Conservation (phyloP, 2,888 invertebrate genomes). For the Oxytorus armatus region DNA sequence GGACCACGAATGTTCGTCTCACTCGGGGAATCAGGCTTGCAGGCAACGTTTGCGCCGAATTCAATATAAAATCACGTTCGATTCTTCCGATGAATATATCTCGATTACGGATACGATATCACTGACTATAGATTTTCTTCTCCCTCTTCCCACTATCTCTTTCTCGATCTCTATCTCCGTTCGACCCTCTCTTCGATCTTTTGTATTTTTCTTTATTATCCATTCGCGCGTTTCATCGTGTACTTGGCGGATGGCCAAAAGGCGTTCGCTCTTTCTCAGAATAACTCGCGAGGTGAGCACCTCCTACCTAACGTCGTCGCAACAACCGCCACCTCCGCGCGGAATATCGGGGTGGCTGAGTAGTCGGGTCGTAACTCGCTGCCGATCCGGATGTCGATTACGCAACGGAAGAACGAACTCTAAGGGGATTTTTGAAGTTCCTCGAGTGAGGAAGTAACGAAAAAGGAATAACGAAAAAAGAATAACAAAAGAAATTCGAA, state of each 20-base stretch:
- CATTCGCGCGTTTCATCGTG: constrained; percentile 62
- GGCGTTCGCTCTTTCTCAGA: constrained; percentile 77
- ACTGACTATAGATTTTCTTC: constrained; percentile 22
- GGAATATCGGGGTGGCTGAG: constrained; percentile 73
- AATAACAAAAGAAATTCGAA: not conserved
- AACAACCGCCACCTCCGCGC: constrained; percentile 66
- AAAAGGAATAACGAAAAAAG: not conserved
- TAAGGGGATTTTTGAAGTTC: constrained; percentile 32
- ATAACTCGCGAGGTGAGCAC: constrained; percentile 84
- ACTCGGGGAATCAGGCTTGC: not conserved
- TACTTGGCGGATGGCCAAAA: constrained; percentile 77
- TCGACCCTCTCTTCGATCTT: constrained; percentile 27
- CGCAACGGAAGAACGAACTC: constrained; percentile 62
- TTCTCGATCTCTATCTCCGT: constrained; percentile 18
- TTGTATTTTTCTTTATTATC: constrained; percentile 33
- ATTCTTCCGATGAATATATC: constrained; percentile 66
- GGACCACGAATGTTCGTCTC: not conserved
- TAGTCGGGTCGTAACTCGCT: constrained; percentile 80
- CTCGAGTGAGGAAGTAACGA: constrained; percentile 9
- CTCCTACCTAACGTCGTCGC: constrained; percentile 69
- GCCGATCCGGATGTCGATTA: constrained; percentile 77
- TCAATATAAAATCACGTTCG: constrained; percentile 55
- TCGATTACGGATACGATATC: constrained; percentile 62
- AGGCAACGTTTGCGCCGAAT: not conserved
- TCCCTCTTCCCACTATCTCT: constrained; percentile 17